Percentiles rank a stretch among this genome's conserved stretches.
These are phyloP conservation scores for Tetragonula clypearis DNA, from an alignment of 1,140 invertebrate species.

Conservation along the genomic window DNA sequence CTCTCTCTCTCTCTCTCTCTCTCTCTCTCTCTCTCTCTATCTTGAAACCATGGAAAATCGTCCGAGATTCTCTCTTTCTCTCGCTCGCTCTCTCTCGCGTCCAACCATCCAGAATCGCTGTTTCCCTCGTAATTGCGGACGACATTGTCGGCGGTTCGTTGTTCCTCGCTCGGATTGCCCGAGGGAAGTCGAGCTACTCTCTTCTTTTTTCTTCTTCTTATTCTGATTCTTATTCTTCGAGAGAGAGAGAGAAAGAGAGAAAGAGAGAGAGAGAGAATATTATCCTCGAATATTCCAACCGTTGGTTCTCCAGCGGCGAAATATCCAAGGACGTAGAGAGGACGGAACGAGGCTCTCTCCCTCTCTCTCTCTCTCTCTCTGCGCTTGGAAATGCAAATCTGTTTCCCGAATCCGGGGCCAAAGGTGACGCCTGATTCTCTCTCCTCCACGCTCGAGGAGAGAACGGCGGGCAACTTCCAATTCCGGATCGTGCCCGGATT, in stretches of 20 bases:
- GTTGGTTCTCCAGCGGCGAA: neutral
- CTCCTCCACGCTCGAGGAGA: neutral
- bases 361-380: neutral
- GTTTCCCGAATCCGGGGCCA: conserved; percentile 7
- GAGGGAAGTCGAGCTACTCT: neutral
- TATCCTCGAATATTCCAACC: neutral
- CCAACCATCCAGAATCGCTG: neutral
- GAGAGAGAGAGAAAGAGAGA: neutral
- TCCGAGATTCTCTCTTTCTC: neutral
- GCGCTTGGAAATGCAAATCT: conserved; percentile 17
- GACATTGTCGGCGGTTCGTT: conserved; percentile 8
- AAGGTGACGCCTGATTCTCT: neutral
- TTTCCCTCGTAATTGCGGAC: conserved; percentile 27
- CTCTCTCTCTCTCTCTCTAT: neutral
- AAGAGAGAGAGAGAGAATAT: neutral
- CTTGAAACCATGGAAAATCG: conserved; percentile 23
- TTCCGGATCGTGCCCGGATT: neutral
- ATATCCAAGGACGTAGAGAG: neutral
- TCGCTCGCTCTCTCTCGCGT: neutral
- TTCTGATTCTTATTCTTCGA: neutral
- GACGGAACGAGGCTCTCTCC: neutral
- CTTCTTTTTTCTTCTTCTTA: too few species aligned
- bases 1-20: too few species aligned
- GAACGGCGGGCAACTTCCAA: neutral
- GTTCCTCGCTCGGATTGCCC: neutral